phyloP scores from a whole-genome alignment of 2,797 vertebrate species.

The Ambastaia sidthimunki region DNA sequence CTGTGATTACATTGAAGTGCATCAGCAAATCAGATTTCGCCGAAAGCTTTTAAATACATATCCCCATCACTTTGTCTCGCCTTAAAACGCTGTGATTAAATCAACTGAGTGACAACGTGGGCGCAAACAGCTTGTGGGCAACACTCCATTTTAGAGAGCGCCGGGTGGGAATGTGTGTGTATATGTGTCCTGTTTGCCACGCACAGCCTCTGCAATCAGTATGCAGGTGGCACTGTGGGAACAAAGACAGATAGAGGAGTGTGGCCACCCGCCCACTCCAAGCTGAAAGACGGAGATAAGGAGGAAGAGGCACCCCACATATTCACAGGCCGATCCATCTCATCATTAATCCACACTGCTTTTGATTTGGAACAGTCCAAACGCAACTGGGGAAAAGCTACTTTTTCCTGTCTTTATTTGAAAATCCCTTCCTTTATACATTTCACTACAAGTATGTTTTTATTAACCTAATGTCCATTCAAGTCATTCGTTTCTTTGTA shows the following conservation, averaged over 20 bases:
- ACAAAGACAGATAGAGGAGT: slow-evolving; percentile 63
- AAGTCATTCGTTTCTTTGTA: too few relatives aligned
- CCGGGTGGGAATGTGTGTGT: slow-evolving; percentile 36
- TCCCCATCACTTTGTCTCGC: slow-evolving; percentile 36
- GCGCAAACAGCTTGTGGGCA: slow-evolving; percentile 56
- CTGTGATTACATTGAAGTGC: slow-evolving; percentile 24
- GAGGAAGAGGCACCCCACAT: slow-evolving; percentile 55
- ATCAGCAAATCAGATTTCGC: slow-evolving; percentile 34
- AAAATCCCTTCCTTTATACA: neutral
- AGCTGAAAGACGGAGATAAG: slow-evolving; percentile 76
- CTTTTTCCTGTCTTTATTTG: slow-evolving; percentile 13
- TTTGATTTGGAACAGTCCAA: slow-evolving; percentile 47
- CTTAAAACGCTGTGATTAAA: slow-evolving; percentile 57
- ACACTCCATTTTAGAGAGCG: slow-evolving; percentile 40
- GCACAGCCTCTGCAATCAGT: slow-evolving; percentile 66
- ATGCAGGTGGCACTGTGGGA: slow-evolving; percentile 66
- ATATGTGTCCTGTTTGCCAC: slow-evolving; percentile 52
- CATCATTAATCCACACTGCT: slow-evolving; percentile 55
- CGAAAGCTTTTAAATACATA: slow-evolving; percentile 29
- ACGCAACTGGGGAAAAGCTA: slow-evolving; percentile 20
- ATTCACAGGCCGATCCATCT: slow-evolving; percentile 54
- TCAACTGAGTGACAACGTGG: slow-evolving; percentile 50
- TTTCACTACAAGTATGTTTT: neutral
- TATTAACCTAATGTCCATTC: neutral
- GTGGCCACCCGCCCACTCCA: slow-evolving; percentile 60